A percentile compares a stretch with the other conserved stretches of the same genome.
Conservation (phyloP, 2,888 invertebrate species). For the Euclidia mi region DNA sequence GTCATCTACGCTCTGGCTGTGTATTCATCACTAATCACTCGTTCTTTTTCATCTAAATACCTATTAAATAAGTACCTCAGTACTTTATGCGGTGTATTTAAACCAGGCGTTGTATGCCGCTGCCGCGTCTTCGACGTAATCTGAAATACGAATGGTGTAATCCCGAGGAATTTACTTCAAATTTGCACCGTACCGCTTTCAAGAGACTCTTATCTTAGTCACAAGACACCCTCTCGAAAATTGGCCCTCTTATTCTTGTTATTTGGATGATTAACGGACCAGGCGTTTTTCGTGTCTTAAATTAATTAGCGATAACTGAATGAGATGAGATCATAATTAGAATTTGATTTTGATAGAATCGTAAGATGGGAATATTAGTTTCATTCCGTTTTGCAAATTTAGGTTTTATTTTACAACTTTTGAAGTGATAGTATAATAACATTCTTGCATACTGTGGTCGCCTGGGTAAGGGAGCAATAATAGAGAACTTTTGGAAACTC, state of each 20-base stretch:
- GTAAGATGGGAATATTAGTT: no score
- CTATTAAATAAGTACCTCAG: conserved; percentile 10
- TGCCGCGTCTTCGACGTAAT: conserved; percentile 52
- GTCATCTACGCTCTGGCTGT: no score
- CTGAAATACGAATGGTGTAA: conserved; percentile 57
- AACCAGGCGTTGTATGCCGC: conserved; percentile 17
- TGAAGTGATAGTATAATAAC: no score
- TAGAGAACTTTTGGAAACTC: no score
- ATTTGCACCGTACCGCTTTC: conserved; percentile 68
- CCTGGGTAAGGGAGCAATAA: no score
- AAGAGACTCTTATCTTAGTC: conserved; percentile 59
- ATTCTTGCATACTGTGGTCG: no score
- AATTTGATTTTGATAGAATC: no score
- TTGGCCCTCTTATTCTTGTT: conserved; percentile 34
- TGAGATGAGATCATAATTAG: no score
- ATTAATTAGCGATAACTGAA: conserved; percentile 8
- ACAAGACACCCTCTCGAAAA: conserved; percentile 50
- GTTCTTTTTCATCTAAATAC: background rate
- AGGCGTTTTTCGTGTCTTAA: conserved; percentile 22
- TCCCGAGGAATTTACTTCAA: conserved; percentile 74
- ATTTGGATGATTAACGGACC: conserved; percentile 42
- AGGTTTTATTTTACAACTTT: no score
- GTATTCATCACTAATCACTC: no score
- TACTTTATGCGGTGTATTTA: conserved; percentile 13
- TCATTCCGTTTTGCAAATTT: no score